Base-by-base conservation (phyloP, 2,888 invertebrate species). In the Protodeltote pygarga region DNA sequence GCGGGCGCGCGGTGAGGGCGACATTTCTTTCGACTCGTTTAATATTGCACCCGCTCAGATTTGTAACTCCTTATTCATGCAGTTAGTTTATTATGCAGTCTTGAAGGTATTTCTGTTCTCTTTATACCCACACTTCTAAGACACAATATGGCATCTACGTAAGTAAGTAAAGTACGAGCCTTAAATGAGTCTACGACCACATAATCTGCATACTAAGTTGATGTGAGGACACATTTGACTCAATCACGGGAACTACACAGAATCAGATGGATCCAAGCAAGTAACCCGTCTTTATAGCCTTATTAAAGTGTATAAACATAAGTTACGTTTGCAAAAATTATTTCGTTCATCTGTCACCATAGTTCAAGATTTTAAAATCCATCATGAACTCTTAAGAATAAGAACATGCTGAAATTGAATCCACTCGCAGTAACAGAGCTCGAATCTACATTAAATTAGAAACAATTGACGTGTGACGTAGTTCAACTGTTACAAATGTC, bases 381-480 rank as follows among this genome's bases (percentile, higher is more conserved):
- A 23, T 35, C 27, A 21, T 9, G 23, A 20, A 35, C 31, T n/a
- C n/a, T n/a, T n/a, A n/a, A 32, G 31, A 24, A 27, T 32, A 21
- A 10, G 14, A 10, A 14, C n/a, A n/a, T n/a, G n/a, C 6, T 11
- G n/a, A 35, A 35, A 32, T 39, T 20, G 40, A 5, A 34, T 21
- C 16, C 8, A 25, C 49, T 17, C 29, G 37, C 40, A 23, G 37
- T 44, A 29, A 39, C 32, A 29, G 24, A 35, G 19, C 29, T 41
- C 21, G 34, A 24, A 64, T 59, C 59, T 49, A 49, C 60, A 52
- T 51, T 23, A 41, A 51, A 52, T 45, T 32, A 39, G 20, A 44
- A 53, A 60, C 53, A 59, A 53, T 51, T 34, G 38, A 50, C 23
- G 46, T n/a, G n/a, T n/a, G n/a, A n/a, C n/a, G n/a, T n/a, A n/a